phyloP scores from a whole-genome alignment of 1,140 invertebrate genomes.

The Diploscapter pachys region DNA sequence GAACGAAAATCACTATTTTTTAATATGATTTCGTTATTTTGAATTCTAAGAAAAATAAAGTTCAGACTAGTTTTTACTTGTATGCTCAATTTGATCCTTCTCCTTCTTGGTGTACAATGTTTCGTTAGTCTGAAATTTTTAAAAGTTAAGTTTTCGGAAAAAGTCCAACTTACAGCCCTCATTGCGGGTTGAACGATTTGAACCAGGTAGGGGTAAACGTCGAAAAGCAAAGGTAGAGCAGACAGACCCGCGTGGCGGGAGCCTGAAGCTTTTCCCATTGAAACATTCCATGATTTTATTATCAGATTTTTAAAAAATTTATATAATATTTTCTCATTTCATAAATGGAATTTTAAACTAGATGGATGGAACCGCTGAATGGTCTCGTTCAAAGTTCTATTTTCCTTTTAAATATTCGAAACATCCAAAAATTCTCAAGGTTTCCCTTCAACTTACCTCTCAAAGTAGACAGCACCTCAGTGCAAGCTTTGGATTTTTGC shows the following conservation, averaged over 20 bases:
- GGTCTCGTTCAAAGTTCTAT: too few species aligned
- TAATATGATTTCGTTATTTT: background rate
- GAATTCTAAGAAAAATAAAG: constrained; percentile 1
- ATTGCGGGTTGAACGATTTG: constrained; percentile 29
- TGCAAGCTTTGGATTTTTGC: constrained; percentile 15
- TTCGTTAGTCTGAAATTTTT: constrained; percentile 34
- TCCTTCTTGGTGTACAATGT: constrained; percentile 25
- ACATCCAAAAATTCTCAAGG: too few species aligned
- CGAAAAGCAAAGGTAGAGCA: constrained; percentile 18
- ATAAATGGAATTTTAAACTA: too few species aligned
- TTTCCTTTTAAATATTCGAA: too few species aligned
- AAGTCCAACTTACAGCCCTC: constrained; percentile 22
- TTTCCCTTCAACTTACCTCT: too few species aligned
- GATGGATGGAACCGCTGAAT: too few species aligned
- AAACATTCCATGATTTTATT: too few species aligned
- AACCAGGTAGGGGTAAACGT: constrained; percentile 12
- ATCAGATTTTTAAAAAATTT: too few species aligned
- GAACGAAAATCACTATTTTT: background rate
- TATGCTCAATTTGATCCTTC: constrained; percentile 18
- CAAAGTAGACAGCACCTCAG: constrained; percentile 17
- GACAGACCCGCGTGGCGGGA: background rate
- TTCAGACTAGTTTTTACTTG: background rate
- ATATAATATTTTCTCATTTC: too few species aligned
- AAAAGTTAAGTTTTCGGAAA: background rate
- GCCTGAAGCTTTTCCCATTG: too few species aligned